Evolutionary conservation across 1,140 invertebrate genomes (phyloP), one percentile per base, ranked within the genome.

Genomic region (Vanessa tameamea): DNA sequence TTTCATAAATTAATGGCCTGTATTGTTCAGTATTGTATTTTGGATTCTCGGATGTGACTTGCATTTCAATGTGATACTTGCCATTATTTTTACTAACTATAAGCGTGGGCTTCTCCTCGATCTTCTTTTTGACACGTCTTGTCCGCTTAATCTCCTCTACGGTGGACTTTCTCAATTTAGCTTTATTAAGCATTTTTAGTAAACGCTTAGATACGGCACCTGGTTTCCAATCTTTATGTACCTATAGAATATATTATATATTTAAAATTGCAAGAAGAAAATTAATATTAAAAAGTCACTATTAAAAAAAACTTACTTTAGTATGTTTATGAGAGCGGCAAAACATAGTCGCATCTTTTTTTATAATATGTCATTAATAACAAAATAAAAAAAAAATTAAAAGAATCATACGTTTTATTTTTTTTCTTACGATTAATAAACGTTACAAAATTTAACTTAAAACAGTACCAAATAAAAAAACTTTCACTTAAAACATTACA

Each of bases 371-470:
- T n/a, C 12, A 6, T 14, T 5, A 0, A 51, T 1, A 14, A 15
- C 14, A n/a, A 51, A 51, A 51, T n/a, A 15, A 14, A 51, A 51
- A 15, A 51, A 14, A 15, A 7, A 14, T 57, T 64, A 47, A 23
- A 12, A 8, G 9, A 74, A 63, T 15, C n/a, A 75, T 72, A 43
- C 53, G 43, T 55, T 47, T 69, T 73, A 64, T 63, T 75, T 65
- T 72, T 69, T 69, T 47, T 68, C 76, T 76, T 78, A 78, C 50
- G 73, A 73, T 82, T 82, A 86, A 68, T 73, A 74, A 82, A 88
- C 85, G 82, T 87, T 89, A 88, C 83, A 81, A 81, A 82, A 85
- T 86, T 88, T 89, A 48, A 86, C 83, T 85, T 87, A 89, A 43
- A 61, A 87, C 80, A 75, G 70, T 77, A 87, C 79, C 83, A 86